Evolutionary conservation across 2,888 invertebrate genomes (phyloP), one percentile per base, ranked within the genome.

Genomic region (Coleophora flavipennella): DNA sequence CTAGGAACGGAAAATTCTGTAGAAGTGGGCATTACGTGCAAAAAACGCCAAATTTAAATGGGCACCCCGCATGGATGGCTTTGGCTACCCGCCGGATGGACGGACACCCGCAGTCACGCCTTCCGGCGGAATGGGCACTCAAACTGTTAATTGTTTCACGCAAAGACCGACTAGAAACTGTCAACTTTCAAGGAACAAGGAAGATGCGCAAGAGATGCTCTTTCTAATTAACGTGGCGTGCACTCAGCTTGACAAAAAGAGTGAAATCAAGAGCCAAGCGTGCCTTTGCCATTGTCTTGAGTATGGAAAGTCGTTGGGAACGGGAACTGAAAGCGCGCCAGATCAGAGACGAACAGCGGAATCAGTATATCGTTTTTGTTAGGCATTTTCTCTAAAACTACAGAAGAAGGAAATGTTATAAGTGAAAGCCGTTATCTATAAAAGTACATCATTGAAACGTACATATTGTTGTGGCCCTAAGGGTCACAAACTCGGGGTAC

Each of bases 261-360:
- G 81, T 77, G 81, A 84, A 83, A 83, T 72, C 73, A 61, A 54
- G 62, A 72, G 75, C 6, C 70, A 61, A 67, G 51, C n/a, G n/a
- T n/a, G n/a, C n/a, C n/a, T n/a, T n/a, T n/a, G n/a, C 72, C 48
- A 83, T 84, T 84, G 83, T 83, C 58, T 69, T 50, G 44, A 51
- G 3, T 20, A 20, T 69, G 65, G 74, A 79, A 79, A 80, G 79
- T 78, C 51, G 69, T 77, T 81, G 81, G 67, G 81, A 78, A 63
- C 57, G 49, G 50, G 53, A 20, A 55, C 55, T 55, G 53, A 48
- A 31, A 34, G 31, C 34, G 31, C 35, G 29, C 56, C 55, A 51
- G 63, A 66, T 59, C 61, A 48, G 57, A 50, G 59, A 67, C 72
- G 71, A 75, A 75, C 67, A 62, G 62, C 73, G 66, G 71, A 79